Conservation (phyloP, 2,113 vertebrate genomes). For the Opisthocomus hoazin region DNA sequence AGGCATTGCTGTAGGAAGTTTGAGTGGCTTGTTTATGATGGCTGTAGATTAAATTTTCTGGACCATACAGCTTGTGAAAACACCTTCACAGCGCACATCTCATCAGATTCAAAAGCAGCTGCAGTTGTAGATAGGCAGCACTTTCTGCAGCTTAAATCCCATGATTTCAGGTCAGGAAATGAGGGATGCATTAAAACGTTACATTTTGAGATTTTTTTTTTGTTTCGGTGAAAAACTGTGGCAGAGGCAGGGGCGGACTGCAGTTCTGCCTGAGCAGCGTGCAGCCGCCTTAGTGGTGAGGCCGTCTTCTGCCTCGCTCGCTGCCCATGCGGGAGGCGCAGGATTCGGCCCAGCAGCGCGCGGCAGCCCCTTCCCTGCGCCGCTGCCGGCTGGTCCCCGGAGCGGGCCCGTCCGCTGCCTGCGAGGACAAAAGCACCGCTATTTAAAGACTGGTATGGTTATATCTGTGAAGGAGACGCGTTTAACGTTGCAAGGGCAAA, state of each 20-base stretch:
- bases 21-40: neutral
- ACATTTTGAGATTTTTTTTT: neutral
- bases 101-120: neutral
- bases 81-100: neutral
- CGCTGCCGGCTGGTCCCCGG: fast-evolving
- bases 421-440: neutral
- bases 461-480: fast-evolving
- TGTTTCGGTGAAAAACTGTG: neutral
- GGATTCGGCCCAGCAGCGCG: fast-evolving
- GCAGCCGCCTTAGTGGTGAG: neutral
- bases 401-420: neutral
- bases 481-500: neutral
- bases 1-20: neutral
- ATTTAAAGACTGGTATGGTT: neutral
- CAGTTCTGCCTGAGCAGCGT: neutral
- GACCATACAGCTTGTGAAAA: neutral
- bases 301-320: fast-evolving
- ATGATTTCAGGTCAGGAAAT: neutral
- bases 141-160: neutral
- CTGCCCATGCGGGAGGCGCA: fast-evolving
- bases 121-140: neutral
- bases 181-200: neutral
- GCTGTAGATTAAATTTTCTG: neutral
- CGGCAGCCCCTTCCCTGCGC: fast-evolving
- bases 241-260: neutral